Percentiles rank a stretch among this genome's conserved stretches.
Conservation (phyloP, 2,888 invertebrate genomes). For the Anoplius nigerrimus region DNA sequence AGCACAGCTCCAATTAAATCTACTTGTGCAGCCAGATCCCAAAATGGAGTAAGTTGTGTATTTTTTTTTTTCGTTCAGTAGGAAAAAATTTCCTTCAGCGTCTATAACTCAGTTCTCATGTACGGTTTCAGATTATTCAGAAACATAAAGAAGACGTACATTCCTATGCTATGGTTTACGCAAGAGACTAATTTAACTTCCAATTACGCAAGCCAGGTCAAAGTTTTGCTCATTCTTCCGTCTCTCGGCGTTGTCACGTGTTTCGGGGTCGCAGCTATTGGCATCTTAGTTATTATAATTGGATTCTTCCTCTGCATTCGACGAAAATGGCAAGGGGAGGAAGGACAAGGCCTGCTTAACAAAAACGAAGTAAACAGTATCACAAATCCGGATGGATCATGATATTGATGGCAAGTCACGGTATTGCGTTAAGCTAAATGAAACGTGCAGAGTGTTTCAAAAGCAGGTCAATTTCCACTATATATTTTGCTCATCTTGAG, state of each 20-base stretch:
- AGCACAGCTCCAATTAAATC: slow-evolving; percentile 88
- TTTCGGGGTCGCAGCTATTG: slow-evolving; percentile 77
- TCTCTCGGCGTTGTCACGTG: slow-evolving; percentile 77
- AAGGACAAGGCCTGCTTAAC: slow-evolving; percentile 69
- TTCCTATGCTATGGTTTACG: slow-evolving; percentile 88
- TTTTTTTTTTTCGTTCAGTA: too few relatives aligned
- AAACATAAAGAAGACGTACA: slow-evolving; percentile 77
- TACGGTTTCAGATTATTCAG: slow-evolving; percentile 77
- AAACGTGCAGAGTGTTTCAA: background rate
- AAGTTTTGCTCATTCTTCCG: slow-evolving; percentile 77
- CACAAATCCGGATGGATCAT: slow-evolving; percentile 37
- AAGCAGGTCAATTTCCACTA: background rate
- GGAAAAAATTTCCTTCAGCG: background rate
- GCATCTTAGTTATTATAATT: slow-evolving; percentile 71
- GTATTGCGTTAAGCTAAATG: background rate
- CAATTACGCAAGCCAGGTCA: slow-evolving; percentile 78
- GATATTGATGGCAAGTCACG: background rate
- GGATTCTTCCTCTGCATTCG: slow-evolving; percentile 68
- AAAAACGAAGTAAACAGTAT: slow-evolving; percentile 43
- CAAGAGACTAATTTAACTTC: slow-evolving; percentile 80
- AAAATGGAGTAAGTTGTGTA: slow-evolving; percentile 77
- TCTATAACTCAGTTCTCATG: background rate
- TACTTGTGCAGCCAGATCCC: slow-evolving; percentile 77
- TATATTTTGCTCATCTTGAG: background rate
- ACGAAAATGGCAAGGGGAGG: slow-evolving; percentile 65